phyloP scores from a whole-genome alignment of 2,888 invertebrate genomes.

The Erynnis tages region DNA sequence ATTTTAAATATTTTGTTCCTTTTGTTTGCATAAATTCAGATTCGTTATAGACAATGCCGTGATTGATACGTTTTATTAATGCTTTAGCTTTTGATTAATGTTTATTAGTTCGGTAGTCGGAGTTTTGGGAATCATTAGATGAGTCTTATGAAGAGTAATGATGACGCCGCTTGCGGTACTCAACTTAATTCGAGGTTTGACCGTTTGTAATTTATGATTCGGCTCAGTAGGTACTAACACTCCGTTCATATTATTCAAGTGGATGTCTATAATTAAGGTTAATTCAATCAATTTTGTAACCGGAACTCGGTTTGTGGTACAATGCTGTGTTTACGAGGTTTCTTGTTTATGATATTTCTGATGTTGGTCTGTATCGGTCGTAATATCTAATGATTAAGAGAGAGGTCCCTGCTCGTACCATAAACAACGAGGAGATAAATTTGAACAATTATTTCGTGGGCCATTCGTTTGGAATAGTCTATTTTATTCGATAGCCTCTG shows the following conservation, averaged over 20 bases:
- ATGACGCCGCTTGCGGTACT: constrained; percentile 65
- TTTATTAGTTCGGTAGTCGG: constrained; percentile 80
- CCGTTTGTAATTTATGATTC: constrained; percentile 67
- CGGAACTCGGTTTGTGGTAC: constrained; percentile 38
- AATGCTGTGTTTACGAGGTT: constrained; percentile 34
- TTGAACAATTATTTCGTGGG: constrained; percentile 59
- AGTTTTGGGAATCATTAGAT: constrained; percentile 77
- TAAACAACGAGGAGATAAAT: constrained; percentile 56
- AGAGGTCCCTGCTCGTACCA: constrained; percentile 43
- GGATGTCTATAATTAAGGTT: constrained; percentile 49
- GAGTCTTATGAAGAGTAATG: constrained; percentile 79
- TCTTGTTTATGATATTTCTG: constrained; percentile 36
- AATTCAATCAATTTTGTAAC: constrained; percentile 51
- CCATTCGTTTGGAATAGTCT: constrained; percentile 50
- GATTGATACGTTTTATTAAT: constrained; percentile 78
- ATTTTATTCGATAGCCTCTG: constrained; percentile 56
- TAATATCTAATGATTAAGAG: constrained; percentile 39
- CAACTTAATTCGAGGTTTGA: constrained; percentile 74
- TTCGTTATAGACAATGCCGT: constrained; percentile 76
- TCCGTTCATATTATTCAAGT: constrained; percentile 50
- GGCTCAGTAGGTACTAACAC: constrained; percentile 51
- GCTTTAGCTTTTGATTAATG: constrained; percentile 75
- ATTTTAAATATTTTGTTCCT: constrained; percentile 71
- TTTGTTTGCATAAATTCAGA: constrained; percentile 75
- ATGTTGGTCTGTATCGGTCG: constrained; percentile 30